Percentiles rank a stretch among this genome's conserved stretches.
These are phyloP conservation scores for Thereva nobilitata DNA, from an alignment of 2,888 invertebrate genomes.

Conservation along the genomic window DNA sequence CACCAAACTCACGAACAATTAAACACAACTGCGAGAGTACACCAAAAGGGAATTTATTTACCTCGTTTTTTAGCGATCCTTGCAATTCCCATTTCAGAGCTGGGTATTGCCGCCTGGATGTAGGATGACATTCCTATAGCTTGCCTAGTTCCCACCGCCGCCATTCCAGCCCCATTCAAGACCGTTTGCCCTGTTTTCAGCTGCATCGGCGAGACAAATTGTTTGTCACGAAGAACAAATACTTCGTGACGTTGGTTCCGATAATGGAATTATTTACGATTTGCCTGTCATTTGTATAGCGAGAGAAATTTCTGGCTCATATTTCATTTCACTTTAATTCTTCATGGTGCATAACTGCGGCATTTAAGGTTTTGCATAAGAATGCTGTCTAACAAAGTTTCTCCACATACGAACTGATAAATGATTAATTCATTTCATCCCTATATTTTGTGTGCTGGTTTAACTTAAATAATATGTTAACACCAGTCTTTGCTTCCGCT, in stretches of 20 bases:
- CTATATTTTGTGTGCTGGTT: no score
- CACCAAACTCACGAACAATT: slow-evolving; percentile 38
- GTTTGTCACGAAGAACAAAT: slow-evolving; percentile 60
- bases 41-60: slow-evolving; percentile 38
- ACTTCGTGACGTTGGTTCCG: slow-evolving; percentile 58
- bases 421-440: no score
- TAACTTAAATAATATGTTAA: no score
- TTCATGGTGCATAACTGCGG: no score
- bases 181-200: background rate
- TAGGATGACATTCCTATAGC: background rate
- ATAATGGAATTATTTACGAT: slow-evolving; percentile 58
- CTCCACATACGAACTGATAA: no score
- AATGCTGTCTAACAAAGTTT: no score
- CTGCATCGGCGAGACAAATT: slow-evolving; percentile 50
- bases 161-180: slow-evolving; percentile 1
- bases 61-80: slow-evolving; percentile 29
- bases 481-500: no score
- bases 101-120: slow-evolving; percentile 7
- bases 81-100: slow-evolving; percentile 23
- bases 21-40: slow-evolving; percentile 31
- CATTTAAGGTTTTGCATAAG: no score
- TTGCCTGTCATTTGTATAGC: slow-evolving; percentile 45
- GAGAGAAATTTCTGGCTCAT: background rate
- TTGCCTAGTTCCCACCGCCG: background rate
- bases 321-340: slow-evolving; percentile 12